A percentile compares a stretch with the other conserved stretches of the same genome.
phyloP scores from a whole-genome alignment of 2,113 vertebrate genomes.

The Microcebus lehilahytsara region DNA sequence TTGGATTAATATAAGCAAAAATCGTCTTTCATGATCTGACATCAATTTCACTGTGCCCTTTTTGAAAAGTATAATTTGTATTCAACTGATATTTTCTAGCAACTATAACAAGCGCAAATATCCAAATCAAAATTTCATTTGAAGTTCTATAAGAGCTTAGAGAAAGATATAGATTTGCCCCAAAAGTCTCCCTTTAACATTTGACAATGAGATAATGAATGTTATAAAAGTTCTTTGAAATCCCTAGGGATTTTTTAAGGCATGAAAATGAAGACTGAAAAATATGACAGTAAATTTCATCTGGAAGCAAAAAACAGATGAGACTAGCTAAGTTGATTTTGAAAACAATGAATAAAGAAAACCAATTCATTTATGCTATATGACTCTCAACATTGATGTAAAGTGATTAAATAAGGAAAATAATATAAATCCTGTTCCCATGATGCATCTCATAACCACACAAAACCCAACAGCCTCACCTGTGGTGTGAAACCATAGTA shows the following conservation, averaged over 20 bases:
- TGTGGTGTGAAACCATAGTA: background rate
- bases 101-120: background rate
- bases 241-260: background rate
- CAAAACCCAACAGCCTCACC: background rate
- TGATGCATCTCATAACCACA: background rate
- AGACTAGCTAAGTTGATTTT: background rate
- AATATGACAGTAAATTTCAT: background rate
- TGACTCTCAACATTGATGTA: background rate
- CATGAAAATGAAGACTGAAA: background rate
- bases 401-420: background rate
- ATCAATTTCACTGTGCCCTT: background rate
- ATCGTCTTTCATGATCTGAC: background rate
- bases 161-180: background rate
- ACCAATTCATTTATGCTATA: background rate
- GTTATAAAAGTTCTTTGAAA: background rate
- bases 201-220: background rate
- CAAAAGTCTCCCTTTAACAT: background rate
- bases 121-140: conserved; percentile 22
- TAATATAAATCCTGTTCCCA: background rate
- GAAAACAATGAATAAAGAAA: background rate
- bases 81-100: background rate
- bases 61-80: background rate
- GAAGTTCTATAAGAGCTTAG: background rate
- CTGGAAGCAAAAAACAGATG: background rate
- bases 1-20: background rate